Base-by-base conservation (phyloP, 2,113 vertebrate species). In the Platycercus adscitus region DNA sequence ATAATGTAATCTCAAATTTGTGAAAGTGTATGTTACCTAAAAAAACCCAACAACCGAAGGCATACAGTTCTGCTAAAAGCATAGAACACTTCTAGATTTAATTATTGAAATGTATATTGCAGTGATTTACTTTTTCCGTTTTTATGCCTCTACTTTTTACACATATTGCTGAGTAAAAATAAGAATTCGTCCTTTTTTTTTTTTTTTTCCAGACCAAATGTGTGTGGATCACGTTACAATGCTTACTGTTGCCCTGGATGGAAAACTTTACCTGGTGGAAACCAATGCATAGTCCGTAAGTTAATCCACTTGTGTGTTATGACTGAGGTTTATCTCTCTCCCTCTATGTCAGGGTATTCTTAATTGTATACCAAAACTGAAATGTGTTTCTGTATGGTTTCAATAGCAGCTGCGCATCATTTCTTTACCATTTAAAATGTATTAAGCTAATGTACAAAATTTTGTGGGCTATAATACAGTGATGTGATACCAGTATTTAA, bases 271-370 rank as follows among this genome's bases (percentile, higher is more conserved):
- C 99, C 99, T 66, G 99, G 99, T 96, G 99, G 99, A 96, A 99
- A 99, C 97, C 99, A 99, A 92, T 99, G 99, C 97, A 99, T 99
- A 93, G 99, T 99, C 91, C 99, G 99, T 99, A 98, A 99, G 99
- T 99, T 93, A 82, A 49, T 64, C 28, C 39, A n/a, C 28, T 89
- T 91, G 5, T 10, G 10, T 85, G 46, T 88, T 81, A 60, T 58
- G 61, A 46, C 21, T 83, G 31, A 86, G 50, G 64, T 77, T 92
- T 90, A 65, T 76, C 92, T 91, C 86, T 88, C 68, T 70, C n/a
- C 19, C 41, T 87, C 35, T 43, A 0, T 47, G n/a, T 64, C 60
- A 66, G 68, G 25, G 31, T 84, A 35, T 72, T 91, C 91, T 80
- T 63, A 75, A 44, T 89, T 90, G 64, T 64, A 8, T 69, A 50